These are phyloP conservation scores for Leucophora obtusa DNA, from an alignment of 2,888 invertebrate genomes.

Conservation along the genomic window DNA sequence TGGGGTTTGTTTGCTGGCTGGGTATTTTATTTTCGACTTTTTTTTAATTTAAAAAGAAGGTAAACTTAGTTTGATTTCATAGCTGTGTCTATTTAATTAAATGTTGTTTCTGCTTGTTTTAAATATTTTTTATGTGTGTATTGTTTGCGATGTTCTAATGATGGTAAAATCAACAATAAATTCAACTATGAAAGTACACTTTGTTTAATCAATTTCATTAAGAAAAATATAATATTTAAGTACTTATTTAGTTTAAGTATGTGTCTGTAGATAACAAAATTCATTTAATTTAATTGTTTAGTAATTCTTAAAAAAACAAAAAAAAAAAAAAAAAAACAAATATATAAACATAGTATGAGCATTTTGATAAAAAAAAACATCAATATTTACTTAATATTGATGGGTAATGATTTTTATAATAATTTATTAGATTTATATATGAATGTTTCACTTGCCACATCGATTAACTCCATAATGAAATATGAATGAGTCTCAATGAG, in stretches of 20 bases:
- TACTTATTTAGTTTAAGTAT: neutral
- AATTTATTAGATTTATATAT: no score
- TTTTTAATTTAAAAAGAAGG: no score
- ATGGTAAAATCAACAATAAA: neutral
- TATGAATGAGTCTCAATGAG: no score
- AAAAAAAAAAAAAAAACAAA: neutral
- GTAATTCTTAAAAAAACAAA: neutral
- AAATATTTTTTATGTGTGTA: no score
- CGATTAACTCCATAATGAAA: no score
- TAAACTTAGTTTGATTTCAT: no score
- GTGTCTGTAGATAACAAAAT: neutral
- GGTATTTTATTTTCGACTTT: no score
- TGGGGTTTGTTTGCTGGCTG: no score
- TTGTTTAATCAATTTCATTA: slow-evolving; percentile 4
- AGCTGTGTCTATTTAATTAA: no score
- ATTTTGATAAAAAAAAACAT: neutral
- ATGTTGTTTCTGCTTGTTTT: no score
- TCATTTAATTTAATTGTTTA: neutral
- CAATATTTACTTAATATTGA: neutral
- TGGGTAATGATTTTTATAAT: neutral
- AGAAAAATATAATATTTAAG: neutral
- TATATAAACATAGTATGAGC: neutral
- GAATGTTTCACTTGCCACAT: no score
- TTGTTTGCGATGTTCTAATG: neutral
- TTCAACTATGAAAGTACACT: neutral